These are phyloP conservation scores for Torymus tubicola DNA, from an alignment of 2,888 invertebrate genomes.

Conservation along the genomic window DNA sequence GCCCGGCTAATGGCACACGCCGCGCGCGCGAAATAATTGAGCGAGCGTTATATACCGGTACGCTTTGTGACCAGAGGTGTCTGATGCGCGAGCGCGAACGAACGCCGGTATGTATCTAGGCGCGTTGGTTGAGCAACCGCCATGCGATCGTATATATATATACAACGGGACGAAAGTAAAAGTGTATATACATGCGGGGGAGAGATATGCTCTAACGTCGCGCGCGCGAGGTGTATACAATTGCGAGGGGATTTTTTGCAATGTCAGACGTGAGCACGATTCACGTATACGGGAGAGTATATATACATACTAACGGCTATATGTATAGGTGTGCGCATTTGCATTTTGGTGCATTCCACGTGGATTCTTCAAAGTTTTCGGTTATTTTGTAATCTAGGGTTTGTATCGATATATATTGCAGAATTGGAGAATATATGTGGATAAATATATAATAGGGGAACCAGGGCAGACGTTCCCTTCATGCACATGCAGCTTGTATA, in stretches of 20 bases:
- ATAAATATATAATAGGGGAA: too few species aligned
- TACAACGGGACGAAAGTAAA: slow-evolving; percentile 54
- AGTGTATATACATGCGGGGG: slow-evolving; percentile 26
- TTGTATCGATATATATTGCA: too few species aligned
- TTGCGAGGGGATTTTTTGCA: slow-evolving; percentile 28
- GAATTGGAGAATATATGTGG: too few species aligned
- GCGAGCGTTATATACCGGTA: not conserved
- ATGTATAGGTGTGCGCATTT: slow-evolving; percentile 15
- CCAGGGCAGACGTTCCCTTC: too few species aligned
- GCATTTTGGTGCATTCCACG: slow-evolving; percentile 44
- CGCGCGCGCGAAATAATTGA: slow-evolving; percentile 16
- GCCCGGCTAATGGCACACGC: not conserved
- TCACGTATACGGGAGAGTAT: not conserved
- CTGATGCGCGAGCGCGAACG: too few species aligned
- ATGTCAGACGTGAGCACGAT: slow-evolving; percentile 26
- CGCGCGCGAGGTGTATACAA: not conserved
- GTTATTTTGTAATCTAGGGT: too few species aligned
- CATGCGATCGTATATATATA: too few species aligned
- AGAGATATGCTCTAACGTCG: not conserved
- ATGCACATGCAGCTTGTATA: too few species aligned
- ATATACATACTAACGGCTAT: not conserved
- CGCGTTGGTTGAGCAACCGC: slow-evolving; percentile 31
- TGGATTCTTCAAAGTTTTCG: not conserved
- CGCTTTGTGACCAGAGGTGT: slow-evolving; percentile 19
- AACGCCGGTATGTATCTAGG: too few species aligned